These are phyloP conservation scores for Crotalus viridis DNA, from an alignment of 2,113 vertebrate genomes.

Conservation along the genomic window DNA sequence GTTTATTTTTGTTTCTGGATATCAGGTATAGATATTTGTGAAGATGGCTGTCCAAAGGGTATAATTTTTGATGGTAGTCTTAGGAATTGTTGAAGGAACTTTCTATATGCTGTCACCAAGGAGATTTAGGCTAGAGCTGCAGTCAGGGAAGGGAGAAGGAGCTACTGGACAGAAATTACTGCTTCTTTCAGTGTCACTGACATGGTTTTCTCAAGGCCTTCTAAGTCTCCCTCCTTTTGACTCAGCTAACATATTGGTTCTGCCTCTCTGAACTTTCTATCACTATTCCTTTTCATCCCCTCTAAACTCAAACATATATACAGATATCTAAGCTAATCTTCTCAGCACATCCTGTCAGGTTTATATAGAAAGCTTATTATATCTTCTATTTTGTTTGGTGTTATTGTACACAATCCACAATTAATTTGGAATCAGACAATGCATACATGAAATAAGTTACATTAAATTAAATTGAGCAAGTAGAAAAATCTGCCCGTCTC, in stretches of 20 bases:
- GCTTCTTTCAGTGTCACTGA: neutral
- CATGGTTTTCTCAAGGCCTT: neutral
- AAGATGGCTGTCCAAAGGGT: neutral
- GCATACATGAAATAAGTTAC: neutral
- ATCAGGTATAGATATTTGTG: neutral
- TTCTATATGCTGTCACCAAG: neutral
- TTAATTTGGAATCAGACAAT: neutral
- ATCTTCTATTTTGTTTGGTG: neutral
- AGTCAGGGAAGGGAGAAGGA: neutral
- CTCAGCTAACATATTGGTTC: neutral
- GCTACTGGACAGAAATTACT: neutral
- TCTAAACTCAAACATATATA: neutral
- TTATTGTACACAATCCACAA: neutral
- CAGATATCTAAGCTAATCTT: neutral
- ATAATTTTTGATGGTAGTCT: neutral
- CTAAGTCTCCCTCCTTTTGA: neutral
- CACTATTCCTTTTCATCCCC: neutral
- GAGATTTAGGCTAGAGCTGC: neutral
- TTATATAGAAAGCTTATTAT: neutral
- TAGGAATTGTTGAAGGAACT: neutral
- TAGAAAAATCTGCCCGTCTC: neutral
- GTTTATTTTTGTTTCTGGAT: neutral
- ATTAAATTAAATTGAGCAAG: neutral
- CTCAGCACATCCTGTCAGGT: neutral
- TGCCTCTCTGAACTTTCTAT: neutral